A percentile compares a stretch with the other conserved stretches of the same genome.
These are phyloP conservation scores for Oxystoma pomonae DNA, from an alignment of 2,888 invertebrate species.

Conservation along the genomic window DNA sequence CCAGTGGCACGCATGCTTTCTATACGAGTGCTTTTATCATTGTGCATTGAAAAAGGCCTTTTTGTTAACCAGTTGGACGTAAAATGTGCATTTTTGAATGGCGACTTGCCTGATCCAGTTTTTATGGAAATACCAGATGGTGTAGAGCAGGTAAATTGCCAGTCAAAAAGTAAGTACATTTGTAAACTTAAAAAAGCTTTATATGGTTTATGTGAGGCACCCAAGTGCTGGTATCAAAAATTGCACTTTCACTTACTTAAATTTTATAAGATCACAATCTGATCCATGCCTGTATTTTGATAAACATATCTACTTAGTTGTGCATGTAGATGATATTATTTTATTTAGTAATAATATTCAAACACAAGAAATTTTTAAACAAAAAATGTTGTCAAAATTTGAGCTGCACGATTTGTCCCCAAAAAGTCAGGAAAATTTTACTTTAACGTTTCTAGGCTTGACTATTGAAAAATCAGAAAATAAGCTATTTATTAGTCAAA, in stretches of 20 bases:
- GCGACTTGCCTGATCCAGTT: slow-evolving; percentile 8
- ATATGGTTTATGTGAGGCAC: slow-evolving; percentile 14
- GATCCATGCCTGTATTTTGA: slow-evolving; percentile 17
- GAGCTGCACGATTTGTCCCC: slow-evolving; percentile 20
- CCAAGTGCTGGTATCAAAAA: slow-evolving; percentile 14
- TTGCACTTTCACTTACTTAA: slow-evolving; percentile 9
- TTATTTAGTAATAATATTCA: slow-evolving; percentile 7
- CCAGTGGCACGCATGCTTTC: slow-evolving; percentile 10
- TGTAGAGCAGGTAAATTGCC: not conserved
- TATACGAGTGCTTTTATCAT: slow-evolving; percentile 7
- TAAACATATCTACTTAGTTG: slow-evolving; percentile 11
- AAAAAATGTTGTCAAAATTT: slow-evolving; percentile 15
- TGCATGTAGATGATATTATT: slow-evolving; percentile 20
- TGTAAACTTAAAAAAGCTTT: slow-evolving; percentile 15
- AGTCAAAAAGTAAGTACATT: slow-evolving; percentile 1
- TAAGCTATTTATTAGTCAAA: slow-evolving; percentile 20
- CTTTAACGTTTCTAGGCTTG: slow-evolving; percentile 19
- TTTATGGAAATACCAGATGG: slow-evolving; percentile 16
- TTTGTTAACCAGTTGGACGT: slow-evolving; percentile 12
- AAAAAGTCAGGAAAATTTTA: slow-evolving; percentile 7
- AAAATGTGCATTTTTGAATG: slow-evolving; percentile 14
- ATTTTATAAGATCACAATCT: slow-evolving; percentile 12
- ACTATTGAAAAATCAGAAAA: slow-evolving; percentile 13
- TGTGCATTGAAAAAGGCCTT: slow-evolving; percentile 10
- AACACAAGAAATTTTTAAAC: slow-evolving; percentile 12